A percentile compares a stretch with the other conserved stretches of the same genome.
Evolutionary conservation across 1,140 invertebrate genomes (phyloP).

Genomic region (Atta colombica): DNA sequence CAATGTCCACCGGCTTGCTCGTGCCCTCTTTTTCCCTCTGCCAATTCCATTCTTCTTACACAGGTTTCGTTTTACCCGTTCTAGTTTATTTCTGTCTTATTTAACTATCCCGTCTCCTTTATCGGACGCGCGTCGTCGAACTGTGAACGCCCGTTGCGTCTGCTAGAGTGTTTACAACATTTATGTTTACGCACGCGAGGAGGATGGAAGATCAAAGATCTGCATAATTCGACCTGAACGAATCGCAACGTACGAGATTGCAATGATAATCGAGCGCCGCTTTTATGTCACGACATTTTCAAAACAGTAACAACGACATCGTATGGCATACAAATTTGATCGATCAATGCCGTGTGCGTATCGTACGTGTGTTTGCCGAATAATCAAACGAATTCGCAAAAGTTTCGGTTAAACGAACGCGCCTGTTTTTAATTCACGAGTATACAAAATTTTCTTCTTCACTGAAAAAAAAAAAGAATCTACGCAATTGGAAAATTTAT

Average conservation of each 20-base stretch:
- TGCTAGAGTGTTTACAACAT: neutral
- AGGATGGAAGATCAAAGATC: neutral
- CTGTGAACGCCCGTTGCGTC: conserved; percentile 1
- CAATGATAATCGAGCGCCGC: conserved; percentile 37
- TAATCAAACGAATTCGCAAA: neutral
- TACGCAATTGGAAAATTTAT: too few relatives aligned
- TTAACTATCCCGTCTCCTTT: neutral
- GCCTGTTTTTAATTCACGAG: neutral
- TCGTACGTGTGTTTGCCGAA: conserved; percentile 3
- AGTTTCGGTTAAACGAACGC: neutral
- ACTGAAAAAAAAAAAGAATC: too few relatives aligned
- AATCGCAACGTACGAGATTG: conserved; percentile 11
- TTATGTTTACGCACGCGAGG: conserved; percentile 1
- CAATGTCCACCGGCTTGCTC: conserved; percentile 57
- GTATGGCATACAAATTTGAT: conserved; percentile 42
- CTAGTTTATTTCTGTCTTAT: conserved; percentile 38
- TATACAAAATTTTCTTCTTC: neutral
- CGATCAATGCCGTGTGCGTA: neutral
- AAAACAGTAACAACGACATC: conserved; percentile 66
- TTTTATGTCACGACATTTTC: conserved; percentile 40
- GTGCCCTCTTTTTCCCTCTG: conserved; percentile 26
- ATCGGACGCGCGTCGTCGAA: neutral
- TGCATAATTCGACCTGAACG: conserved; percentile 10
- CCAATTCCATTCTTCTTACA: conserved; percentile 32
- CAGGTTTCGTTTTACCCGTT: conserved; percentile 29